Percentiles rank a stretch among this genome's conserved stretches.
Evolutionary conservation across 1,140 invertebrate genomes (phyloP).

Genomic region (Drosophila tropicalis): DNA sequence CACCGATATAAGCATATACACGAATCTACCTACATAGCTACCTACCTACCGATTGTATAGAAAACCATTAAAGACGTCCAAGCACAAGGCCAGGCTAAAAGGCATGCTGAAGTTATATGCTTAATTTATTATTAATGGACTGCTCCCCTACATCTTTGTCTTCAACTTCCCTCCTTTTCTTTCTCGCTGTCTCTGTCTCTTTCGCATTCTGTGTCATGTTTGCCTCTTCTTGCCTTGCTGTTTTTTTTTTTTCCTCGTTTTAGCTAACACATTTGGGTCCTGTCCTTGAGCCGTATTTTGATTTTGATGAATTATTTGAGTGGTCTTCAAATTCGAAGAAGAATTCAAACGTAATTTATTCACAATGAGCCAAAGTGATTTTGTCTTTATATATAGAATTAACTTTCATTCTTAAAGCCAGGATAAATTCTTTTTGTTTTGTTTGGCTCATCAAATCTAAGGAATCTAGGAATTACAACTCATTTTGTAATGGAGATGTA

Average conservation of each 20-base stretch:
- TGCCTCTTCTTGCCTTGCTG: background rate
- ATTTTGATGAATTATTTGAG: conserved; percentile 58
- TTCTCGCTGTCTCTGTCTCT: background rate
- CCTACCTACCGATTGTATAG: background rate
- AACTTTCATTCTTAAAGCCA: background rate
- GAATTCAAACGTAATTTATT: conserved; percentile 10
- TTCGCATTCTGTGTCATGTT: conserved; percentile 13
- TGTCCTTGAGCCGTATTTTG: conserved; percentile 29
- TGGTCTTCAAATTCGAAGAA: conserved; percentile 10
- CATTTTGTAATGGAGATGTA: too few species aligned
- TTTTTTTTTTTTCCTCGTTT: background rate
- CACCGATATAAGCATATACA: conserved; percentile 12
- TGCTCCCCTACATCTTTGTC: background rate
- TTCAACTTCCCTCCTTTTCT: conserved; percentile 14
- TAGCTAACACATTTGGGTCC: conserved; percentile 10
- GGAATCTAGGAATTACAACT: too few species aligned
- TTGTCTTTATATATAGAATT: background rate
- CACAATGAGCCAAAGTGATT: conserved; percentile 1
- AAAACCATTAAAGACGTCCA: conserved; percentile 32
- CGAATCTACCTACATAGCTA: background rate
- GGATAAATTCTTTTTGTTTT: background rate
- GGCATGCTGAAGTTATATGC: conserved; percentile 53
- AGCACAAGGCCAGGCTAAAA: conserved; percentile 6
- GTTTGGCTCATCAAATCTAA: too few species aligned
- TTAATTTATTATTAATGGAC: conserved; percentile 74